Evolutionary conservation across 1,140 invertebrate genomes (phyloP).

Genomic region (Ganaspis sp.): DNA sequence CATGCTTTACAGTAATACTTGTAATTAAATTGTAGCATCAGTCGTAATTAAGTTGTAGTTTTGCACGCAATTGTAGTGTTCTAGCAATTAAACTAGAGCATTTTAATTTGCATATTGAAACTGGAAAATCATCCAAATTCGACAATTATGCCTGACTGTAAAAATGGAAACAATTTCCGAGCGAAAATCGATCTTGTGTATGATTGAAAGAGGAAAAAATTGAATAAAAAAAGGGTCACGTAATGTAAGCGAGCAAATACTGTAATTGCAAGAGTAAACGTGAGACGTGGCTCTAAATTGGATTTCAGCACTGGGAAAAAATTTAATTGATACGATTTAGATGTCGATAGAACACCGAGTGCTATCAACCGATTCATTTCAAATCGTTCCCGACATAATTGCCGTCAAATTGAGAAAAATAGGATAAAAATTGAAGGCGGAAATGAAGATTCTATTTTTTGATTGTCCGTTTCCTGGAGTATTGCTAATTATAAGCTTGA

Average conservation of each 20-base stretch:
- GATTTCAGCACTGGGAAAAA: slow-evolving; percentile 5
- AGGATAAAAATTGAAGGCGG: background rate
- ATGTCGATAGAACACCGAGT: background rate
- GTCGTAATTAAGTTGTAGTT: too few relatives aligned
- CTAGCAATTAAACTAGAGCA: too few relatives aligned
- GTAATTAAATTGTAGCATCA: too few relatives aligned
- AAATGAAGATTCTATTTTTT: background rate
- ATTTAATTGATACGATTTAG: slow-evolving; percentile 15
- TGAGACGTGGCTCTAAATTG: background rate
- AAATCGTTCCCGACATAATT: slow-evolving; percentile 6
- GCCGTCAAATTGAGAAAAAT: background rate
- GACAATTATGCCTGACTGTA: too few relatives aligned
- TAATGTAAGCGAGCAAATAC: background rate
- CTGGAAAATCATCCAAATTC: too few relatives aligned
- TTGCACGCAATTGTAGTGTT: too few relatives aligned
- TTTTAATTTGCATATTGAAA: too few relatives aligned
- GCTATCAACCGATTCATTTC: slow-evolving; percentile 2
- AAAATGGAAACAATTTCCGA: background rate
- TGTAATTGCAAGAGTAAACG: background rate
- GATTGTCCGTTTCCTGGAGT: background rate
- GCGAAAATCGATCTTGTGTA: background rate
- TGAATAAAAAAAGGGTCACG: background rate
- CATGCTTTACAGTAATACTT: too few relatives aligned
- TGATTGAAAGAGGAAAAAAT: background rate
- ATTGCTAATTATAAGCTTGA: background rate